Evolutionary conservation across 1,140 invertebrate genomes (phyloP).

Genomic region (Pemphigus obesinymphae): DNA sequence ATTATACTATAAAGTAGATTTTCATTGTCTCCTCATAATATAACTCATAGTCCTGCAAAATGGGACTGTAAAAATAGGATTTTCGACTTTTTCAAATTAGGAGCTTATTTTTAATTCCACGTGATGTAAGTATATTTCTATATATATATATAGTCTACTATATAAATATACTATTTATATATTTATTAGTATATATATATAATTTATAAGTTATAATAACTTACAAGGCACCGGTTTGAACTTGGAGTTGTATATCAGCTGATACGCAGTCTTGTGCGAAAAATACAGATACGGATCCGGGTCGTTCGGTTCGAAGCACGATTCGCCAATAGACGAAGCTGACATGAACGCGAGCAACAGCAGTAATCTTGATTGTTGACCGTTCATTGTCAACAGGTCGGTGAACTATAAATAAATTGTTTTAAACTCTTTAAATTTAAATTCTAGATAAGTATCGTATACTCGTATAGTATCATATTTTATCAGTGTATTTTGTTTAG

Average conservation of each 20-base stretch:
- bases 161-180: too few relatives aligned
- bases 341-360: constrained; percentile 9
- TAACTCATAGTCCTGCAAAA: too few relatives aligned
- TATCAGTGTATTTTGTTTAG: too few relatives aligned
- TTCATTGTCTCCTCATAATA: too few relatives aligned
- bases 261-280: constrained; percentile 54
- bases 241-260: constrained; percentile 51
- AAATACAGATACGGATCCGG: constrained; percentile 53
- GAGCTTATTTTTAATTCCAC: too few relatives aligned
- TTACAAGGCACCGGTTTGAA: constrained; percentile 51
- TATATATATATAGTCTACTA: too few relatives aligned
- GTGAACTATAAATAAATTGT: not conserved
- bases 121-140: too few relatives aligned
- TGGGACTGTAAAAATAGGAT: too few relatives aligned
- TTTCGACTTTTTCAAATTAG: too few relatives aligned
- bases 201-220: not conserved
- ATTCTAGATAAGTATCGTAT: not conserved
- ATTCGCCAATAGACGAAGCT: constrained; percentile 43
- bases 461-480: too few relatives aligned
- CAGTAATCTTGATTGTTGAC: not conserved
- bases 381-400: constrained; percentile 1
- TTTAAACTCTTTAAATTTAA: not conserved
- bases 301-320: constrained; percentile 52
- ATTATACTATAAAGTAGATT: too few relatives aligned
- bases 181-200: too few relatives aligned